phyloP scores from a whole-genome alignment of 2,113 vertebrate genomes.

The Lycaon pictus region DNA sequence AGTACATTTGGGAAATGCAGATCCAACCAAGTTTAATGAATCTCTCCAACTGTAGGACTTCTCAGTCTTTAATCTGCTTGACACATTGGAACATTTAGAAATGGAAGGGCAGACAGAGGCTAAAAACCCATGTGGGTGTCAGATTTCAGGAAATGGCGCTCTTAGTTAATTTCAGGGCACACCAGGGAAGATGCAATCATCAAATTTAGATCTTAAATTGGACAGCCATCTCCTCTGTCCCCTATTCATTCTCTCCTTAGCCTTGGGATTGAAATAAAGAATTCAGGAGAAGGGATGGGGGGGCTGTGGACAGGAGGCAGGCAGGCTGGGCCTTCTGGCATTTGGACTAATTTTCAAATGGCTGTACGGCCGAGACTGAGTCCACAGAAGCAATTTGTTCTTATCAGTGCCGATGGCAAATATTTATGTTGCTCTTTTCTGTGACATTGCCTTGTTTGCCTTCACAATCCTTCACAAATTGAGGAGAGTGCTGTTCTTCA shows the following conservation, averaged over 20 bases:
- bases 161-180: not conserved
- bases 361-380: not conserved
- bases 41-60: not conserved
- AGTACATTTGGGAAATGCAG: not conserved
- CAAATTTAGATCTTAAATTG: not conserved
- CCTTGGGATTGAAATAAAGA: not conserved
- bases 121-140: not conserved
- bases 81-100: not conserved
- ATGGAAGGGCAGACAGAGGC: not conserved
- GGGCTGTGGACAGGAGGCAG: not conserved
- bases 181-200: not conserved
- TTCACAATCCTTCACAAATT: not conserved
- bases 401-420: not conserved
- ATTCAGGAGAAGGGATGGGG: not conserved
- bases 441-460: not conserved
- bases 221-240: not conserved
- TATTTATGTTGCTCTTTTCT: not conserved
- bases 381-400: not conserved
- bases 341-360: not conserved
- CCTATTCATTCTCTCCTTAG: not conserved
- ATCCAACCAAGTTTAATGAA: not conserved
- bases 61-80: not conserved
- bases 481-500: not conserved
- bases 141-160: not conserved
- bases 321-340: not conserved